Evolutionary conservation across 1,140 invertebrate species (phyloP), one percentile per base, ranked within the genome.

Genomic region (Macrobrachium rosenbergii): DNA sequence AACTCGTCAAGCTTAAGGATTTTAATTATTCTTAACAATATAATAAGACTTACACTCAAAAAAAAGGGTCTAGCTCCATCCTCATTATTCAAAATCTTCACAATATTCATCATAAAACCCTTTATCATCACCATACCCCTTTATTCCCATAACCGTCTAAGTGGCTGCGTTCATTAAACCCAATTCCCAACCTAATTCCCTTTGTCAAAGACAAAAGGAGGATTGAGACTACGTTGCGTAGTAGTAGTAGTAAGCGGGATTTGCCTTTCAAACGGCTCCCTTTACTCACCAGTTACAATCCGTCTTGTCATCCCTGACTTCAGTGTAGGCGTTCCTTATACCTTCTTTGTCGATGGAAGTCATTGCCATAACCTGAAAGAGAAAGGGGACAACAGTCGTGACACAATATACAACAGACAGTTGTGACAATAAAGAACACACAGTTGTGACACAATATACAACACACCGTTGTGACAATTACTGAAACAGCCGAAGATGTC

Each of bases 351-450:
- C 83, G 17, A 85, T 76, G 62, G 77, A 76, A 11, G 83, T 85
- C 83, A 79, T 85, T 43, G 83, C 43, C 83, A 85, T 85, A 62
- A 85, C 83, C 83, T 85, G 83, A n/a, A 78, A 84, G 43, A 84
- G 8, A 37, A 73, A 12, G 37, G 14, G 37, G 21, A 37, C 12
- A 28, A 16, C 0, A 28, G 8, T 8, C 5, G 64, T 16, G 12
- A n/a, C 12, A 16, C 5, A 19, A 16, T 28, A n/a, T 72, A 19
- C 21, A 2, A 14, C 12, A 16, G 7, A 37, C 28, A 69, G 64
- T 64, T 21, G 64, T 69, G 8, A 28, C 8, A 17, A 28, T 69
- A 17, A 28, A 10, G 7, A 69, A 0, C 11, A 16, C 2, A 16
- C n/a, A n/a, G n/a, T 72, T 12, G n/a, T 72, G 37, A 37, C 19